Base-by-base conservation (phyloP, 2,797 vertebrate genomes). In the Sebastes glaucus region DNA sequence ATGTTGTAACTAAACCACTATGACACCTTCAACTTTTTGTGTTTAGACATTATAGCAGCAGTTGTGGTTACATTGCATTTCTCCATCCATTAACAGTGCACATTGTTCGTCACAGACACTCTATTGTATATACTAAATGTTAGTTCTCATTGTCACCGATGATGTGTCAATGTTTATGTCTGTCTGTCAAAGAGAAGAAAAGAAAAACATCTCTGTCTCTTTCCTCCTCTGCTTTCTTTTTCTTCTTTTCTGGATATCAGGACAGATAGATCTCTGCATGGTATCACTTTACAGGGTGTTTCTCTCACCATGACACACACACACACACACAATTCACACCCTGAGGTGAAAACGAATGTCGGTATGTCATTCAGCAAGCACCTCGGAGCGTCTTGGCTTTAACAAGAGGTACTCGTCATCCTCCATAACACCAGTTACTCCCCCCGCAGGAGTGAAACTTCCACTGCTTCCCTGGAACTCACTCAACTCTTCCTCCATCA, bases 271-370 rank as follows among this genome's bases (percentile, higher is more conserved):
- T 23, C 57, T 66, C 60, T 55, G 77, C 57, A 4, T 11, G 52
- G 86, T 89, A 81, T 94, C 91, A 38, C 5, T 60, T 95, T 93
- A 88, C 93, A 80, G 91, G 92, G 91, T 89, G 86, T 93, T 91
- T 93, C 87, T 91, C 74, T 80, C 83, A 80, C 67, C 67, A 27
- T 78, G 72, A 83, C 82, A 81, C 73, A 82, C 80, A 46, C 42
- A 77, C 70, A 79, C 77, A 78, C 77, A 81, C 78, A 87, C 76
- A 77, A 83, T 81, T 88, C 82, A 83, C 87, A 92, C 90, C 89
- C 91, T 16, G 75, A 82, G 90, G 93, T 88, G 82, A 87, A 86
- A 82, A 81, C 1, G 3, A 84, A 88, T 71, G 89, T 89, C 87
- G 90, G 74, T 33, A 25, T 87, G 81, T 93, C 92, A 86, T 86